Evolutionary conservation across 2,888 invertebrate species (phyloP), one percentile per base, ranked within the genome.

Genomic region (Scrobipalpa atriplicella): DNA sequence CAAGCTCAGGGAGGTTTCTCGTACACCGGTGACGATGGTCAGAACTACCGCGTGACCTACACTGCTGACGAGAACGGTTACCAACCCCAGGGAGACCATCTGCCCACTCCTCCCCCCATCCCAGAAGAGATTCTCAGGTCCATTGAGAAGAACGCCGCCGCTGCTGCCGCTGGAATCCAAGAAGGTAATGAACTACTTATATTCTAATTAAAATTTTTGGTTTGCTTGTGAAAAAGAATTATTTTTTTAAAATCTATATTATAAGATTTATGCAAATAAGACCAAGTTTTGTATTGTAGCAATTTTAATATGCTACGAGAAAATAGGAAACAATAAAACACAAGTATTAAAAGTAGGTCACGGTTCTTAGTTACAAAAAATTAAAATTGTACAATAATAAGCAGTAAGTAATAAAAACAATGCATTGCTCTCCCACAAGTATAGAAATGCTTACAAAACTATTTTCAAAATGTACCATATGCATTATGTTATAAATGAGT

Each of bases 11-110:
- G 92, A 62, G 88, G 76, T 29, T 92, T 81, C 66, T 80, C 91
- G 5, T 92, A 92, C 70, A 90, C 87, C 64, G 89, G 87, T 70
- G 92, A 92, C 71, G 91, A 92, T 68, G 92, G 92, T 6, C 86
- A 90, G 73, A 69, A 75, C 41, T 90, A 87, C 75, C 83, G 84
- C 41, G 78, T 92, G 52, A 85, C 85, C 9, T 92, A 92, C 64
- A 92, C 92, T 0, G 92, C 92, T 74, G 92, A 92, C 68, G 90
- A 92, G 74, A 91, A 92, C 51, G 92, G 92, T 0, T 92, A 84
- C 70, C 80, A 77, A 70, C 92, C 92, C 1, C 84, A 84, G 68
- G 92, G 92, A 56, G 87, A 86, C 5, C 92, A 92, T 72, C 73
- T 92, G 69, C 92, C 92, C 0, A 92, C 92, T 38, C 86, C 92